Percentiles rank a stretch among this genome's conserved stretches.
phyloP scores from a whole-genome alignment of 2,797 vertebrate species.

The Semaprochilodus insignis region DNA sequence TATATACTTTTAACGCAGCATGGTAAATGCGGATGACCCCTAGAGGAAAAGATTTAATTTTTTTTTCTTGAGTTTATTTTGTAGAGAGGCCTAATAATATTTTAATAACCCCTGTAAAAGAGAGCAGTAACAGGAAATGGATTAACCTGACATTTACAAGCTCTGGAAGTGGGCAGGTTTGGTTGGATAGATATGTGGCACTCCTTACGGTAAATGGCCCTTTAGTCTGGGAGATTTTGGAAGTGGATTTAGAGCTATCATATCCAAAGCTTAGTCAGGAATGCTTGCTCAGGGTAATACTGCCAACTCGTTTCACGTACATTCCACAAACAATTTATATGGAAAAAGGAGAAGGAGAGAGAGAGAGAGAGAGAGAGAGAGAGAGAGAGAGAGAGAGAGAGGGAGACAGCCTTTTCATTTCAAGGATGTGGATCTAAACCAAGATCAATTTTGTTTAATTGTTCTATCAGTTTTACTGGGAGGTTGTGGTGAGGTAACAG shows the following conservation, averaged over 20 bases:
- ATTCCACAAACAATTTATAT: constrained; percentile 45
- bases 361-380: not conserved
- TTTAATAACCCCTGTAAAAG: constrained; percentile 59
- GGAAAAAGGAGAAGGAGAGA: constrained; percentile 2
- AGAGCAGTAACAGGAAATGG: constrained; percentile 59
- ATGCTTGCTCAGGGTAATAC: constrained; percentile 26
- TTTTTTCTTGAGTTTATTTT: constrained; percentile 51
- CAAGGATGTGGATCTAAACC: constrained; percentile 41
- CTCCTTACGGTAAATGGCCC: constrained; percentile 44
- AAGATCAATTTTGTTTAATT: constrained; percentile 42
- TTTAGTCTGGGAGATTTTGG: constrained; percentile 42
- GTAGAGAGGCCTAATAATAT: constrained; percentile 55
- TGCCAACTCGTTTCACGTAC: constrained; percentile 28
- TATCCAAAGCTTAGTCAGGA: constrained; percentile 29
- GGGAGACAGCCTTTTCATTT: not conserved
- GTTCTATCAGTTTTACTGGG: constrained; percentile 30
- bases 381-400: not conserved
- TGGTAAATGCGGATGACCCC: constrained; percentile 12
- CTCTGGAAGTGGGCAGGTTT: constrained; percentile 39
- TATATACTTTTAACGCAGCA: not conserved
- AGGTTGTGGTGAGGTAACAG: constrained; percentile 29
- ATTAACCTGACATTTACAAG: constrained; percentile 61
- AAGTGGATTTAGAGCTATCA: constrained; percentile 40
- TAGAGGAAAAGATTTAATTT: not conserved
- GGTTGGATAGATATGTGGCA: constrained; percentile 24